Evolutionary conservation across 2,113 vertebrate genomes (phyloP), one percentile per base, ranked within the genome.

Genomic region (Tachycineta bicolor): DNA sequence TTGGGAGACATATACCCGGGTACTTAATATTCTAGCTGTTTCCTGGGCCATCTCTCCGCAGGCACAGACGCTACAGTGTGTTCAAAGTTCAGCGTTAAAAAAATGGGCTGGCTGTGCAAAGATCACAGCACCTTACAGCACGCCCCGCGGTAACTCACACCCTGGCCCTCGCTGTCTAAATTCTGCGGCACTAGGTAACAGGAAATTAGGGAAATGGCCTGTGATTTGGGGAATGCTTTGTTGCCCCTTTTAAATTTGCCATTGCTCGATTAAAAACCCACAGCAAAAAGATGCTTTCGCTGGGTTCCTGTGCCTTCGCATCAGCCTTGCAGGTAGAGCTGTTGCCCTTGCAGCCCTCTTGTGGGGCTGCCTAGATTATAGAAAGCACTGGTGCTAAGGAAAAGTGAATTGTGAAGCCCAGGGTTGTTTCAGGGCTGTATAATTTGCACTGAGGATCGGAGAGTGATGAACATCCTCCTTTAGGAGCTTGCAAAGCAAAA

Each of bases 21-120:
- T 97, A 91, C 95, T 98, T 97, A 98, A 98, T 97, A 98, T 98
- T 98, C 97, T 97, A 93, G 93, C 91, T 97, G 93, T 78, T 96
- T 81, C 94, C 96, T 75, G 90, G 89, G 93, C 93, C 46, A 56
- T 93, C 74, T 97, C 93, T 96, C 89, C 74, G 83, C 58, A 93
- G 94, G 81, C 89, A 0, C 55, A 89, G 93, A 95, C 1, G 34
- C 90, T 91, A 69, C 68, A 95, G 64, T 14, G 68, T 91, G 91
- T 95, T 96, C 90, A 93, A 89, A 97, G 95, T 97, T 97, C 94
- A 97, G 37, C 17, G 34, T 19, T 21, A 58, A 87, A 88, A 92
- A 95, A 80, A 85, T 22, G 58, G 80, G 58, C 59, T 76, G 77
- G 76, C 78, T 92, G 89, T 81, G 92, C 87, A 94, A 89, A 85